Evolutionary conservation across 2,113 vertebrate genomes (phyloP), one percentile per base, ranked within the genome.

Genomic region (Labeo rohita): DNA sequence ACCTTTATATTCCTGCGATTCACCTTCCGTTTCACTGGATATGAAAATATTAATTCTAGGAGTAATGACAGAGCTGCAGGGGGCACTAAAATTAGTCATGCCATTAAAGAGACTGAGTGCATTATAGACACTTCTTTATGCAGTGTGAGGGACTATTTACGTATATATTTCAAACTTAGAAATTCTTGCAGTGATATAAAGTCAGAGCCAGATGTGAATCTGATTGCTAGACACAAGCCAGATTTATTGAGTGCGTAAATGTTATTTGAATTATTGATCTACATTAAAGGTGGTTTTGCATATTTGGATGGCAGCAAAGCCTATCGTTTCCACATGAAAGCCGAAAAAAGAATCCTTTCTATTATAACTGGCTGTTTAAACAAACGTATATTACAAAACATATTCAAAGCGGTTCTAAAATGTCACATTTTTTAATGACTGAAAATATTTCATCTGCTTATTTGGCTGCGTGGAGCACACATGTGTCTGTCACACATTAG

Each of bases 21-120:
- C 56, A 93, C 93, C 93, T 92, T 89, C 92, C 92, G 87, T 92
- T 94, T 93, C 92, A 92, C 90, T 92, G 91, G 89, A 91, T 93
- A 92, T 92, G 91, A 93, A 93, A 94, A 94, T 94, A 94, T 94
- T 94, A 92, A 92, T 92, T 89, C 88, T 92, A 90, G 92, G 88
- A 88, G 87, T 90, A 87, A 88, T 90, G 91, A 89, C 88, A 87
- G 81, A 91, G 93, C 92, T 92, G 89, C 90, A 89, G 91, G 89
- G 91, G 92, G 90, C 91, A 92, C 92, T 89, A 89, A 90, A 88
- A 91, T 91, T 89, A 83, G 92, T 92, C 92, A 93, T 93, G 90
- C 90, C 91, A 86, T 89, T 91, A 89, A 90, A 83, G 84, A 85
- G 91, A 90, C 90, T 92, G 90, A 82, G 76, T 73, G 89, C 92